Evolutionary conservation across 2,113 vertebrate species (phyloP), one percentile per base, ranked within the genome.

Genomic region (Catharus bicknelli): DNA sequence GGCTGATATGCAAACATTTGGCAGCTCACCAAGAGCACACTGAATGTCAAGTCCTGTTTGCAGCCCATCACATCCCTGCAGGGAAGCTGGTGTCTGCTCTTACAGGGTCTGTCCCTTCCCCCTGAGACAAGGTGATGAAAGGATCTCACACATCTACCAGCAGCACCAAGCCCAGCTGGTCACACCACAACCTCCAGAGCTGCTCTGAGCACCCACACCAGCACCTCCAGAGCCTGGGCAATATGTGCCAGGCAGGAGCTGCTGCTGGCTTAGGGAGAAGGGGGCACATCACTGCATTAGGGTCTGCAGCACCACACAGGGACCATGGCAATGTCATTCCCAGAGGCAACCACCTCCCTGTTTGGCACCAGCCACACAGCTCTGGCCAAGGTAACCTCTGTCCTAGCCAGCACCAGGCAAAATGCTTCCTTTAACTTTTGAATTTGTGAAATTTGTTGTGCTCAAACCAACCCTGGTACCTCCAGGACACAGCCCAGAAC

Each of bases 1-100:
- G 59, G 59, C 91, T 90, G 82, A 88, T 57, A 87, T 4, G 40
- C 70, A 85, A 89, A 84, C 81, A 70, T 67, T 92, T 94, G 93
- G 82, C 84, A 85, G 87, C 51, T 91, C 93, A 83, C 43, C 87
- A 94, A 40, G 55, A 62, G 74, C 63, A 77, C 67, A 43, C 6
- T 27, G 58, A 89, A 73, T 9, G 7, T 9, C 16, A n/a, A 76
- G 43, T 43, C 38, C 55, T 80, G 67, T 51, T 89, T 15, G 6
- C 23, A 23, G 14, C 45, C 50, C 16, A 10, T 10, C 4, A 4
- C 0, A 62, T 9, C 42, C 70, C 70, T 69, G 86, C 64, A 68
- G 90, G 45, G 63, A 86, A 73, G 43, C 1, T 29, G 27, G 70
- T 26, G 42, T 29, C 45, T 84, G 42, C 32, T 83, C 58, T 83